phyloP scores from a whole-genome alignment of 2,113 vertebrate species.

The Odontophorus gujanensis region DNA sequence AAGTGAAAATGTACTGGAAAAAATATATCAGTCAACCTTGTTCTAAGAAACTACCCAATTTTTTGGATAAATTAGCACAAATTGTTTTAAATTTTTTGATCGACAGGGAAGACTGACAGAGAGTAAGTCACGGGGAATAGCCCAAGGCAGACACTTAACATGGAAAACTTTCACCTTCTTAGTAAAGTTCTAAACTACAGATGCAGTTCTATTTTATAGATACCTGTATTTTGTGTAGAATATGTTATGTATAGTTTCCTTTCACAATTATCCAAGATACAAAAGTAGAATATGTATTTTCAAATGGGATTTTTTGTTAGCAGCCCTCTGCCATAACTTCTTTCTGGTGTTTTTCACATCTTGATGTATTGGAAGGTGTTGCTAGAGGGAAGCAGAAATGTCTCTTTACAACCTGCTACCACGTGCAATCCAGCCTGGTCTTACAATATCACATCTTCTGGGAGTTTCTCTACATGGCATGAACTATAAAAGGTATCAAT shows the following conservation, averaged over 20 bases:
- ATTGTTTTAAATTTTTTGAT: constrained; percentile 6
- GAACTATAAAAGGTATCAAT: constrained; percentile 53
- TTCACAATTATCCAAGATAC: neutral
- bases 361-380: neutral
- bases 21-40: neutral
- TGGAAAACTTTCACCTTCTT: neutral
- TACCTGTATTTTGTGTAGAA: neutral
- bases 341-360: neutral
- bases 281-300: neutral
- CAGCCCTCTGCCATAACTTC: neutral
- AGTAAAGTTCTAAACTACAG: neutral
- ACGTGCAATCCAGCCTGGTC: neutral
- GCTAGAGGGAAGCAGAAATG: neutral
- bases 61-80: neutral
- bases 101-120: neutral
- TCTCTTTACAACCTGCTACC: constrained; percentile 10
- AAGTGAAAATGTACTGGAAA: neutral
- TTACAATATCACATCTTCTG: constrained; percentile 42
- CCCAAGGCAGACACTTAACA: neutral
- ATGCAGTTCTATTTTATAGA: neutral
- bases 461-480: constrained; percentile 36
- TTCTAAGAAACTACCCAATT: neutral
- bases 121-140: neutral
- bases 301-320: neutral
- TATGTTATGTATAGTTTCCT: neutral